Evolutionary conservation across 2,888 invertebrate genomes (phyloP).

Genomic region (Malacosoma neustria): DNA sequence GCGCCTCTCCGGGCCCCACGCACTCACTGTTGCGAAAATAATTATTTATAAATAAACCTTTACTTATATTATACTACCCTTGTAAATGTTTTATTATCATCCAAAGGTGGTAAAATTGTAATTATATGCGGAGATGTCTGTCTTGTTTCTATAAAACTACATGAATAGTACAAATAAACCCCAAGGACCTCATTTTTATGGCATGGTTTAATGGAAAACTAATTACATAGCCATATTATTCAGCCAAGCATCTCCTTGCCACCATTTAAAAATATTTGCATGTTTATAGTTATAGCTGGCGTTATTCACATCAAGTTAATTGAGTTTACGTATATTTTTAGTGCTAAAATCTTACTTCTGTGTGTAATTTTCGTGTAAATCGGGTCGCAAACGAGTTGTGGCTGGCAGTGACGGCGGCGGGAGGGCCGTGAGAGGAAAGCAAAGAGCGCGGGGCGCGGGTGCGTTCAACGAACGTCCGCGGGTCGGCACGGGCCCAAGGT

Average conservation of each 20-base stretch:
- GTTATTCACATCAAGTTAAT: background rate
- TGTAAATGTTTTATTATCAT: no score
- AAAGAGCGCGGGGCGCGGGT: constrained; percentile 27
- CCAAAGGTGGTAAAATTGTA: no score
- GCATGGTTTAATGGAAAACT: no score
- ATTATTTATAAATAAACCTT: no score
- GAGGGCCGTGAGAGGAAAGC: constrained; percentile 13
- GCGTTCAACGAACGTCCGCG: constrained; percentile 74
- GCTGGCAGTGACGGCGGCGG: constrained; percentile 18
- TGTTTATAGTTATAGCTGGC: background rate
- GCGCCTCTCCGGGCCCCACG: constrained; percentile 44
- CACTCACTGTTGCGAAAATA: constrained; percentile 50
- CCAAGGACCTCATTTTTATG: no score
- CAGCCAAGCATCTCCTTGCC: constrained; percentile 1
- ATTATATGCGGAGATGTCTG: no score
- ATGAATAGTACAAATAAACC: no score
- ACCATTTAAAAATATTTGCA: background rate
- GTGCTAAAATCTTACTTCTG: background rate
- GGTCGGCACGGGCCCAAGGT: constrained; percentile 65
- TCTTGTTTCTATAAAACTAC: no score
- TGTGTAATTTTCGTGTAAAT: constrained; percentile 38
- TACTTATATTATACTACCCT: no score
- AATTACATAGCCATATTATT: constrained; percentile 20
- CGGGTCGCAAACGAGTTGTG: constrained; percentile 55
- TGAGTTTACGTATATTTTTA: constrained; percentile 13